Base-by-base conservation (phyloP, 2,888 invertebrate species). In the Athrips mouffetella region DNA sequence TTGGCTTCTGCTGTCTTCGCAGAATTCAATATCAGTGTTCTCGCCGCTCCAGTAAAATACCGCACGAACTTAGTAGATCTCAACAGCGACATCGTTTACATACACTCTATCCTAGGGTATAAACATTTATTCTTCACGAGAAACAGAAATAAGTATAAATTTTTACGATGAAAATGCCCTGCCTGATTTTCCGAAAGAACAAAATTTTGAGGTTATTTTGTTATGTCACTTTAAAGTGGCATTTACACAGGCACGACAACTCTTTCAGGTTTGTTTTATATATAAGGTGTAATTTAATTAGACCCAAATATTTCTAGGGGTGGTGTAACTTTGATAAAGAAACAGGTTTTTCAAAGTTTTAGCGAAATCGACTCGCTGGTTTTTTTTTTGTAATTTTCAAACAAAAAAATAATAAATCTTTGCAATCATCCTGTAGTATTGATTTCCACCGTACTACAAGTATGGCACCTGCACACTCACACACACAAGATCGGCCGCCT, bases 1-100 rank as follows among this genome's bases (percentile, higher is more conserved):
- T 83, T 91, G 18, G 89, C 89, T 72, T 93, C 93, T 56, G 91
- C 89, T 61, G 92, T 91, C 58, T 91, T 90, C 2, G 91, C 90
- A 11, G 92, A 89, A 73, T 91, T 93, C 27, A 92, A 79, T 42
- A 93, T 90, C 39, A 93, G 87, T 63, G 92, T 93, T 62, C 92
- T 89, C 30, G 93, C 92, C 61, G 93, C 92, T 64, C 92, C 92
- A 57, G 92, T 92, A 67, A 94, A 92, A 76, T 93, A 92, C 58
- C 93, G 90, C 57, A 94, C 89, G 80, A 94, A 92, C 79, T 94
- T 94, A 27, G 93, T 93, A 47, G 94, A 93, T 63, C 94, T 90
- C 67, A 92, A 76, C 59, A 92, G 89, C 66, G 91, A 91, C 92
- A 92, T 92, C 60, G 58, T 85, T 50, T 40, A 54, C 49, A 37